Conservation (phyloP, 2,797 vertebrate species). For the Calcarius lapponicus region DNA sequence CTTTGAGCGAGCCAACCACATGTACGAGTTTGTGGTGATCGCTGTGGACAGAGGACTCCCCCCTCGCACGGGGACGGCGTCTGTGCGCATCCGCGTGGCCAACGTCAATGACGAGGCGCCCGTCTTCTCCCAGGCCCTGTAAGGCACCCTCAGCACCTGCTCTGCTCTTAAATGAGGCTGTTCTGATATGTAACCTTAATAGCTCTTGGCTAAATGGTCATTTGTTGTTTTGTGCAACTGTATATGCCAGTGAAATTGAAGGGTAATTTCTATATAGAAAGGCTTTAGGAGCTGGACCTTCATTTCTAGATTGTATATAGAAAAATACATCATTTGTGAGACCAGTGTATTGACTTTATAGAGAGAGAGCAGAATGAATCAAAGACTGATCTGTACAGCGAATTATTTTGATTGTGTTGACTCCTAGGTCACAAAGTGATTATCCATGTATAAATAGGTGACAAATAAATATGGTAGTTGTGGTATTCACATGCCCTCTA, state of each 20-base stretch:
- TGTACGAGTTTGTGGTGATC: slow-evolving; percentile 89
- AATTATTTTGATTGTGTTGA: neutral
- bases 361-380: neutral
- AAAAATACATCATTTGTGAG: neutral
- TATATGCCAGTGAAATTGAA: neutral
- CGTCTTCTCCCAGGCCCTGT: slow-evolving; percentile 87
- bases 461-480: neutral
- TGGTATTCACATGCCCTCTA: no score
- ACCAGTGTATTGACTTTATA: neutral
- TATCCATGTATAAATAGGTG: neutral
- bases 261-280: neutral
- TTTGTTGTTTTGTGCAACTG: neutral
- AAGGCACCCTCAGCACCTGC: neutral
- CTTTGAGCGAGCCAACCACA: slow-evolving; percentile 86
- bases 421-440: neutral
- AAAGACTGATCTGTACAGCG: neutral
- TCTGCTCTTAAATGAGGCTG: neutral
- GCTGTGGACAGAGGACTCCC: slow-evolving; percentile 85
- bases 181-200: neutral
- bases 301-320: neutral
- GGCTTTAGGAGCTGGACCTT: neutral
- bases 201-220: neutral
- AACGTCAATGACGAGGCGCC: slow-evolving; percentile 88
- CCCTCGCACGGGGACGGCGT: slow-evolving; percentile 86
- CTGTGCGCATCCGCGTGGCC: slow-evolving; percentile 82